A percentile compares a stretch with the other conserved stretches of the same genome.
Conservation (phyloP, 2,113 vertebrate species). For the Lycocorax pyrrhopterus region DNA sequence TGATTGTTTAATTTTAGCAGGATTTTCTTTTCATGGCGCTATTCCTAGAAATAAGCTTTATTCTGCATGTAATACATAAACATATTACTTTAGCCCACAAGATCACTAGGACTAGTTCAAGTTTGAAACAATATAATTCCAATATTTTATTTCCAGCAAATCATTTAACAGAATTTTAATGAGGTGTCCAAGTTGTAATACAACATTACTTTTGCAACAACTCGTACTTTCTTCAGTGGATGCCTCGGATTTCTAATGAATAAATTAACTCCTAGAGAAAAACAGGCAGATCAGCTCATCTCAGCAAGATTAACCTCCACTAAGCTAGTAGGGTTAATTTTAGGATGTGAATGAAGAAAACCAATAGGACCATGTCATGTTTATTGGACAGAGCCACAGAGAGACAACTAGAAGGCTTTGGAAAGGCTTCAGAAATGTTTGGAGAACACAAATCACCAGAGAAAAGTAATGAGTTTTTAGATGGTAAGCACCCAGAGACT, state of each 20-base stretch:
- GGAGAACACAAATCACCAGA: not conserved
- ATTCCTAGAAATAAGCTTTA: constrained; percentile 33
- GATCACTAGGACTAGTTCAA: not conserved
- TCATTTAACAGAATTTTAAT: not conserved
- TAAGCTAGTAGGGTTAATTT: not conserved
- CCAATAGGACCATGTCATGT: rapidly evolving
- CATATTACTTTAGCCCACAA: not conserved
- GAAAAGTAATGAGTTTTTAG: not conserved
- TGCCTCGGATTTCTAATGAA: not conserved
- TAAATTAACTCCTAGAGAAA: not conserved
- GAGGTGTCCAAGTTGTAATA: not conserved
- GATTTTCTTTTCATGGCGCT: constrained; percentile 47
- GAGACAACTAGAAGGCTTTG: not conserved
- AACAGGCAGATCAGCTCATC: not conserved
- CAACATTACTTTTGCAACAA: not conserved
- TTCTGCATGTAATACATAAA: constrained; percentile 33
- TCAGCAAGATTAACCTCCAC: not conserved
- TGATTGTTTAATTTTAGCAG: constrained; percentile 66
- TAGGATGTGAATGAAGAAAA: not conserved
- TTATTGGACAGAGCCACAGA: not conserved
- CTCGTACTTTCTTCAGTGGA: not conserved
- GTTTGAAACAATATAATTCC: constrained; percentile 8
- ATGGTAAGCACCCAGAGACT: not conserved
- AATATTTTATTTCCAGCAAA: not conserved
- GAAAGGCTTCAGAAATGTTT: not conserved